Conservation (phyloP, 2,113 vertebrate genomes). For the Seriola quinqueradiata region DNA sequence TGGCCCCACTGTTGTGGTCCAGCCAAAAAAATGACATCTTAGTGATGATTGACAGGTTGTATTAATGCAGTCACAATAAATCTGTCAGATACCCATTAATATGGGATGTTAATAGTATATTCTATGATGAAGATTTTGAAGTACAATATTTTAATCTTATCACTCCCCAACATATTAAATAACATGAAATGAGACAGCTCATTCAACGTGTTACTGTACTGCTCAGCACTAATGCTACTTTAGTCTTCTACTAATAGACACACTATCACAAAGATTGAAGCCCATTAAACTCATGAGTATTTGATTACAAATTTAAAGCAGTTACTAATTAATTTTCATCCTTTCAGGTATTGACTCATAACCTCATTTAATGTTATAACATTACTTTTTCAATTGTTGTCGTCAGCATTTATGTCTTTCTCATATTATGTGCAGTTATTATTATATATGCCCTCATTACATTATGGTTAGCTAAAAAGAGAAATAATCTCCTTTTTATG, state of each 20-base stretch:
- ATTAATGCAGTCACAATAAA: too few relatives aligned
- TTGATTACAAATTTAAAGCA: neutral
- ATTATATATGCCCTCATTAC: neutral
- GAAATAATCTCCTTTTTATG: slow-evolving; percentile 3
- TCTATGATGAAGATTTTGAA: too few relatives aligned
- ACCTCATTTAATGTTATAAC: neutral
- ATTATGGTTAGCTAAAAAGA: slow-evolving; percentile 1
- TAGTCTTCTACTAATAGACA: neutral
- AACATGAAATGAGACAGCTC: neutral
- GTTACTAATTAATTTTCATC: neutral
- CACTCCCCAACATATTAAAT: neutral
- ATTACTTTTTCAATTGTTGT: neutral
- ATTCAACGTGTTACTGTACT: neutral
- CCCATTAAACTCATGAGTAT: neutral
- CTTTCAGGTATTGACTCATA: neutral
- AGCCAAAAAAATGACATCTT: too few relatives aligned
- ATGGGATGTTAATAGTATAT: too few relatives aligned
- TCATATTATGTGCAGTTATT: neutral
- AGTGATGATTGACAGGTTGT: too few relatives aligned
- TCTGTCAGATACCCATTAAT: too few relatives aligned
- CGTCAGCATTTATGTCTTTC: neutral
- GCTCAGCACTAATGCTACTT: neutral
- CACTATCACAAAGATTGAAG: neutral
- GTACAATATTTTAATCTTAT: too few relatives aligned
- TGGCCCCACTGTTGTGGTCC: too few relatives aligned